Evolutionary conservation across 2,888 invertebrate species (phyloP), one percentile per base, ranked within the genome.

Genomic region (Drosophila kokeensis): DNA sequence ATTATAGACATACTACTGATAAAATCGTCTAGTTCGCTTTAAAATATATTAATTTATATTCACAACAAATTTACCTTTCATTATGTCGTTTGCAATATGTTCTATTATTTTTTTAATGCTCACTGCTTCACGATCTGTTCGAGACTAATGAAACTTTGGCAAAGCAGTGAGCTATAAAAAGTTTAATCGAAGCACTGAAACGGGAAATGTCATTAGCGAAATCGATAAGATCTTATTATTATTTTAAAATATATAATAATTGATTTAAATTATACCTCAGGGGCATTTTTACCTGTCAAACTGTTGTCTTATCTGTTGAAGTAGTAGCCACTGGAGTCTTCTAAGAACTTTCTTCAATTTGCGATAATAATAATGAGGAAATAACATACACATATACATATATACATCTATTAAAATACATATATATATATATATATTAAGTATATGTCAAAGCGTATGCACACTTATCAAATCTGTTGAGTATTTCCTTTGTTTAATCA

Each of bases 181-280:
- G 15, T 27, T 32, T 13, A 4, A 45, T 45, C 45, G 7, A 1
- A 45, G 13, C 7, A 45, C 34, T 50, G 27, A 60, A 34, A 49
- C 53, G 18, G 18, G 36, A 30, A 34, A 6, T 55, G 29, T 10
- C 38, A 53, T 13, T 5, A 38, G 50, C 49, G 27, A 29, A 52
- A 45, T 40, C 45, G 76, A 78, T 81, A 67, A 78, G 77, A 78
- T 76, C 59, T 18, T 21, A 29, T 15, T 60, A 63, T 62, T 52
- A 57, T 24, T 62, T 24, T 30, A 36, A 58, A 64, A 45, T 55
- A 29, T 60, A 42, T 61, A 42, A 42, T 61, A 45, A 55, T 29
- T 40, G 42, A 58, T 55, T 72, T 48, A 52, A 49, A 69, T 48
- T 57, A 77, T 64, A 64, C 67, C 40, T 30, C 21, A 8, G 15